A percentile compares a stretch with the other conserved stretches of the same genome.
phyloP scores from a whole-genome alignment of 2,797 vertebrate genomes.

The Oophaga sylvatica region DNA sequence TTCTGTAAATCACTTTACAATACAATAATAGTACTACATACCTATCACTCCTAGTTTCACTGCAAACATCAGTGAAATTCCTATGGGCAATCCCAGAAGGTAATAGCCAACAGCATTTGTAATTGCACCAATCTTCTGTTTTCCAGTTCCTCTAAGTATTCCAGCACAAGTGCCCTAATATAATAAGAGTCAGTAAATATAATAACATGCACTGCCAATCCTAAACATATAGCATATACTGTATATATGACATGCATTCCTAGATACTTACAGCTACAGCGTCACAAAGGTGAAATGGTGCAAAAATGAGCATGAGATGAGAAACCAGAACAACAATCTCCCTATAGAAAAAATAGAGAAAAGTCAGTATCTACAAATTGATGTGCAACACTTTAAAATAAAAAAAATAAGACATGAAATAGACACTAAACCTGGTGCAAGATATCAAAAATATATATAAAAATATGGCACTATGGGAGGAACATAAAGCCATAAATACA shows the following conservation, averaged over 20 bases:
- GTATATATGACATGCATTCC: not conserved
- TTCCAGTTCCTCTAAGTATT: slow-evolving; percentile 84
- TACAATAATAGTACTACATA: slow-evolving; percentile 66
- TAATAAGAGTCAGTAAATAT: not conserved
- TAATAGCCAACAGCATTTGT: slow-evolving; percentile 83
- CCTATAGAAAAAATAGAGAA: slow-evolving; percentile 62
- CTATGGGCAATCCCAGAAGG: slow-evolving; percentile 82
- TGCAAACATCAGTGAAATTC: slow-evolving; percentile 87
- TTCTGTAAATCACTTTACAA: not conserved
- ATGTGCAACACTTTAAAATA: not conserved
- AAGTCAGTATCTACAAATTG: not conserved
- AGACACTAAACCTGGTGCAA: not conserved
- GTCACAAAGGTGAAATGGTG: slow-evolving; percentile 73
- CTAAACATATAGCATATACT: not conserved
- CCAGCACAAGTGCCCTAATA: slow-evolving; percentile 75
- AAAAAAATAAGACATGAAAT: not conserved
- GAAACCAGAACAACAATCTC: slow-evolving; percentile 72
- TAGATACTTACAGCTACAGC: slow-evolving; percentile 73
- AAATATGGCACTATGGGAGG: no score
- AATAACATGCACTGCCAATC: not conserved
- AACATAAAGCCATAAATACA: no score
- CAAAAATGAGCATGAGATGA: slow-evolving; percentile 71
- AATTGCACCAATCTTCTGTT: slow-evolving; percentile 85
- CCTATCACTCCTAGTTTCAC: slow-evolving; percentile 83
- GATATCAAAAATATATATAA: no score